Percentiles rank a stretch among this genome's conserved stretches.
Evolutionary conservation across 2,797 vertebrate species (phyloP).

Genomic region (Gephyroberyx darwinii): DNA sequence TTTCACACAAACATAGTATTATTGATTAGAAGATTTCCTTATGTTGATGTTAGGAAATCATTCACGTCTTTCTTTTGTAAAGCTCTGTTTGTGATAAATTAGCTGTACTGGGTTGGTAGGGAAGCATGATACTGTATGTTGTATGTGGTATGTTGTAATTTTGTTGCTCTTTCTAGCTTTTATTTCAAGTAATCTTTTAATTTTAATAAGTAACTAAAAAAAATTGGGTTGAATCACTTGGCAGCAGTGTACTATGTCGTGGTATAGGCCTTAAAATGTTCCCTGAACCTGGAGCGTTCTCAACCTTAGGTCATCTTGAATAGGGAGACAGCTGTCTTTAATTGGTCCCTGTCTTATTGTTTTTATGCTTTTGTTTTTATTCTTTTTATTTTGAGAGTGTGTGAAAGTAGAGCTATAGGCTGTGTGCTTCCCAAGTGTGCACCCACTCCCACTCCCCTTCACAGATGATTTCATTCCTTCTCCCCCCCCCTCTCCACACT

Average conservation of each 20-base stretch:
- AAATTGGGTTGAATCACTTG: neutral
- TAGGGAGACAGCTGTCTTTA: conserved; percentile 41
- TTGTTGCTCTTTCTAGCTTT: too few relatives aligned
- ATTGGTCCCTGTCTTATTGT: conserved; percentile 34
- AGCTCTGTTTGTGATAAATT: too few relatives aligned
- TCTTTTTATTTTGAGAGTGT: conserved; percentile 27
- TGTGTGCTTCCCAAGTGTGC: conserved; percentile 42
- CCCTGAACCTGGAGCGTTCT: conserved; percentile 8
- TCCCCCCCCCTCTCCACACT: neutral
- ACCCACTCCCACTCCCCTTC: conserved; percentile 25
- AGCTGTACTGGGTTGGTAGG: too few relatives aligned
- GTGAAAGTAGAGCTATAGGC: conserved; percentile 17
- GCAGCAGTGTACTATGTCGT: neutral
- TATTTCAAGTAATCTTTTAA: too few relatives aligned
- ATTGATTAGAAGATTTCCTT: too few relatives aligned
- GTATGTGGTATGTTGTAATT: too few relatives aligned
- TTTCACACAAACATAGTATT: too few relatives aligned
- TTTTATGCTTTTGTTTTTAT: neutral
- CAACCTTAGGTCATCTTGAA: conserved; percentile 46
- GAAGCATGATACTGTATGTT: too few relatives aligned
- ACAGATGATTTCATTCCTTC: conserved; percentile 15
- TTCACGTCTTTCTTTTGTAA: too few relatives aligned
- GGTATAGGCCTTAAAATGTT: conserved; percentile 24
- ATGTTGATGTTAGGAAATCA: too few relatives aligned
- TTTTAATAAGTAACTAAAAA: too few relatives aligned